phyloP scores from a whole-genome alignment of 1,140 invertebrate genomes.

The Drosophila sproati region DNA sequence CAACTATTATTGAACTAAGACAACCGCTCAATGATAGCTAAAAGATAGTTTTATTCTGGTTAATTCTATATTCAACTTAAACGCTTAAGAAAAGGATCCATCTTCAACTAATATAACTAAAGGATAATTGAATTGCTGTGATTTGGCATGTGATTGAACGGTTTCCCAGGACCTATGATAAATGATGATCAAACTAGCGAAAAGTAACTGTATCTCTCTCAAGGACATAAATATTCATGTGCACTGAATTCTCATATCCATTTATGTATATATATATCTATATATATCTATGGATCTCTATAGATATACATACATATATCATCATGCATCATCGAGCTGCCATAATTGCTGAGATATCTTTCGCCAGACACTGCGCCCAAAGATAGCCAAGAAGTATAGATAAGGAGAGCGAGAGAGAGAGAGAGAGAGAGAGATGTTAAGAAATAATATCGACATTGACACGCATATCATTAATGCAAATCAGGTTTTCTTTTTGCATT shows the following conservation, averaged over 20 bases:
- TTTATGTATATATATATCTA: conserved; percentile 35
- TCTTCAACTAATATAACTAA: too few relatives aligned
- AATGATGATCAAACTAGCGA: conserved; percentile 25
- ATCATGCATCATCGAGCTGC: conserved; percentile 59
- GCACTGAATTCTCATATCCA: conserved; percentile 24
- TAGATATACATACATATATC: conserved; percentile 33
- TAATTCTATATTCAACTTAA: too few relatives aligned
- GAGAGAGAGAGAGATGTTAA: too few relatives aligned
- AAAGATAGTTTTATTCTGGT: too few relatives aligned
- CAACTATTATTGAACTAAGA: too few relatives aligned
- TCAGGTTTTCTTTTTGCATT: conserved; percentile 30
- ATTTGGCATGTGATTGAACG: too few relatives aligned
- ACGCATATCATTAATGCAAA: conserved; percentile 81
- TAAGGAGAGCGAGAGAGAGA: neutral
- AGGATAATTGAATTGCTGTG: too few relatives aligned
- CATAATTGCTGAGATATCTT: conserved; percentile 57
- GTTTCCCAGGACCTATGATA: neutral
- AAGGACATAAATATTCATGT: neutral
- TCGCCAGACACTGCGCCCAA: conserved; percentile 16
- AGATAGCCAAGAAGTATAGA: neutral
- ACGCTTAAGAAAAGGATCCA: too few relatives aligned
- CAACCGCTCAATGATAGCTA: too few relatives aligned
- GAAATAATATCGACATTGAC: conserved; percentile 39
- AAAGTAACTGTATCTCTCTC: neutral
- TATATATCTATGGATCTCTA: conserved; percentile 32